Evolutionary conservation across 1,140 invertebrate genomes (phyloP), one percentile per base, ranked within the genome.

Genomic region (Drosophila rufa): DNA sequence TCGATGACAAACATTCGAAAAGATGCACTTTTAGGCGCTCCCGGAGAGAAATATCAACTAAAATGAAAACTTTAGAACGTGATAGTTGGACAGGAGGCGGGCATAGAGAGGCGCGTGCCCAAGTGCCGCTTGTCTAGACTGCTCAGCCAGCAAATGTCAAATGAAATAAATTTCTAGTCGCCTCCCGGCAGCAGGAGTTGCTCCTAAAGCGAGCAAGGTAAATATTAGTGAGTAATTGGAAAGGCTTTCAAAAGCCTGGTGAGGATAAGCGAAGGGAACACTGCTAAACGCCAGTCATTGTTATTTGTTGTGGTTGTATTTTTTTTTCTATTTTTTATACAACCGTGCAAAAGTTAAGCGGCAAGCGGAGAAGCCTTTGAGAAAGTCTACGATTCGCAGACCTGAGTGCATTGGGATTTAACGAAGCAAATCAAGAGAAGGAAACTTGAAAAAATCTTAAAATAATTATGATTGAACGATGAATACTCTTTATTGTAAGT

Each of bases 91-190:
- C 12, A 58, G 57, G 73, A 78, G 68, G 64, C 42, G 15, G 38
- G 4, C 22, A 6, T 30, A 2, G 30, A 45, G 19, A 56, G 79
- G 65, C 75, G 55, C 81, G 81, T 84, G 81, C 67, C 61, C 57
- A 84, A 84, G 81, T 84, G 81, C 66, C 48, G 66, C 71, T 51
- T 53, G 81, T 84, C 81, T 83, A 80, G 81, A 84, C 81, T 17
- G 53, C 46, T 73, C 46, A 46, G 50, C 53, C 56, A 64, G 71
- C 71, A 65, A 83, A 83, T 62, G 62, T 80, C 76, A 80, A 77
- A 55, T 71, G 51, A 64, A 84, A 84, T 83, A 80, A 80, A 76
- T 64, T 83, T 84, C 66, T 51, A 47, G 48, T 43, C 60, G 45
- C 38, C 58, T 61, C 46, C 17, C 55, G 33, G 33, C 33, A 33